Evolutionary conservation across 2,797 vertebrate genomes (phyloP).

Genomic region (Scleropages formosus): DNA sequence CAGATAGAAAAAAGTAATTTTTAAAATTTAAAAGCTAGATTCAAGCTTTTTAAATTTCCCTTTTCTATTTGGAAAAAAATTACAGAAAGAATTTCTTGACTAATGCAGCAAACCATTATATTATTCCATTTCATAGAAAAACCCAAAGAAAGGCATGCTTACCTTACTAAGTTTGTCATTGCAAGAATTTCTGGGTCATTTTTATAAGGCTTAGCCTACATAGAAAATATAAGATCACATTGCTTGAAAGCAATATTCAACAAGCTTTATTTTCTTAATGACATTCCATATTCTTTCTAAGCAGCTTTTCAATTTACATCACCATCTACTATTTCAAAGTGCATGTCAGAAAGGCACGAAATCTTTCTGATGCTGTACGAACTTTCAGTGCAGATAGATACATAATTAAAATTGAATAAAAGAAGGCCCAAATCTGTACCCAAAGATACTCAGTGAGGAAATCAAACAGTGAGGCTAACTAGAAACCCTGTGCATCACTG

Average conservation of each 20-base stretch:
- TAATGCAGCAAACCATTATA: no score
- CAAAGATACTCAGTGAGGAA: not conserved
- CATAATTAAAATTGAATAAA: not conserved
- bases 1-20: no score
- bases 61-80: no score
- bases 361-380: not conserved
- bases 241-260: not conserved
- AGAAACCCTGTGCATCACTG: not conserved
- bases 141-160: conserved; percentile 53
- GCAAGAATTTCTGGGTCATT: conserved; percentile 99
- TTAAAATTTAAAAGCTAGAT: no score
- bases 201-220: conserved; percentile 98
- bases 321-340: not conserved
- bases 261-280: not conserved
- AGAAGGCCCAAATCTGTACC: not conserved
- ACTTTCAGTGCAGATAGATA: not conserved
- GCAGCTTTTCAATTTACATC: not conserved
- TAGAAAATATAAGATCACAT: conserved; percentile 28
- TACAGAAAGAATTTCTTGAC: no score
- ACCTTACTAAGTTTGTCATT: conserved; percentile 99
- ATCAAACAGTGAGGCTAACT: not conserved
- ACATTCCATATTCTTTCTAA: no score
- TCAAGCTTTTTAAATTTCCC: no score
- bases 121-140: no score
- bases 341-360: conserved; percentile 1